phyloP scores from a whole-genome alignment of 2,797 vertebrate genomes.

The Gymnothorax javanicus region DNA sequence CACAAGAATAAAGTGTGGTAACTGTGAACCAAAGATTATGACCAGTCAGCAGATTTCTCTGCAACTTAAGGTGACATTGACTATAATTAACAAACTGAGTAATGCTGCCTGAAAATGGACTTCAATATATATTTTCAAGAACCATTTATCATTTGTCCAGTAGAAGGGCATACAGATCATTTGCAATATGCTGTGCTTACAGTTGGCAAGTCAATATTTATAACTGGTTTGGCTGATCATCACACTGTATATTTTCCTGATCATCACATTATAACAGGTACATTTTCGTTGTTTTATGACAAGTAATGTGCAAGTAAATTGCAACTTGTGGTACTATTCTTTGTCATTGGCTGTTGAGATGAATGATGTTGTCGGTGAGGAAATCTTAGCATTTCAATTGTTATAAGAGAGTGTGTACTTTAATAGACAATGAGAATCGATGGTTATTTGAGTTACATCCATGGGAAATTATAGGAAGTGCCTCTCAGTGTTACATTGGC shows the following conservation, averaged over 20 bases:
- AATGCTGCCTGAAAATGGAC: constrained; percentile 7
- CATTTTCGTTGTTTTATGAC: neutral
- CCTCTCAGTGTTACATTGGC: neutral
- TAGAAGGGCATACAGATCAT: neutral
- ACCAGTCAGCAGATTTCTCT: too few species aligned
- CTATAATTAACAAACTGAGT: neutral
- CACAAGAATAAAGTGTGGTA: neutral
- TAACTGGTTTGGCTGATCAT: neutral
- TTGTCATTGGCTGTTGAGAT: neutral
- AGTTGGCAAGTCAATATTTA: neutral
- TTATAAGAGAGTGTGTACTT: neutral
- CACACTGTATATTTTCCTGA: neutral
- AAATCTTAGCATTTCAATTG: neutral
- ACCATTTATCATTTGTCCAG: neutral
- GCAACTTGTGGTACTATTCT: neutral
- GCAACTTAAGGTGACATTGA: constrained; percentile 1
- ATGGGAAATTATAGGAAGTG: neutral
- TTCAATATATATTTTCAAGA: neutral
- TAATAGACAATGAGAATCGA: neutral
- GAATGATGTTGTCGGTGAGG: neutral
- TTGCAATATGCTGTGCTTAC: neutral
- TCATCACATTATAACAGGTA: neutral
- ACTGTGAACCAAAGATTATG: too few species aligned
- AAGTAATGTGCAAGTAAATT: neutral
- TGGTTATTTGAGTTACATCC: neutral